Evolutionary conservation across 2,888 invertebrate species (phyloP).

Genomic region (Auanema sp.): DNA sequence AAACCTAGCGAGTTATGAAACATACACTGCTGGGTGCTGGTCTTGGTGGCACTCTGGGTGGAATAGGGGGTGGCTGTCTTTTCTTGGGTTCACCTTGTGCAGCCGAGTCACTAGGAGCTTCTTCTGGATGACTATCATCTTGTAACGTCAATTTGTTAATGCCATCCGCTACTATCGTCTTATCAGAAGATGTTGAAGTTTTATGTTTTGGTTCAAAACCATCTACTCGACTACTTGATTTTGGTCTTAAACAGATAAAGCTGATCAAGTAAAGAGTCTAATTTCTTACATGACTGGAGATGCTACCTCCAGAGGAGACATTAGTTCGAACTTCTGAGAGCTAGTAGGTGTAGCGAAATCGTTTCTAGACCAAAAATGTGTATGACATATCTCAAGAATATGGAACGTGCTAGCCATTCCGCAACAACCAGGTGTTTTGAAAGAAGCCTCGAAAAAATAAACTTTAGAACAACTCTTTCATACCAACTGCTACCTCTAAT

Average conservation of each 20-base stretch:
- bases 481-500: slow-evolving; percentile 70
- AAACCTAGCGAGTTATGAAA: too few species aligned
- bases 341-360: slow-evolving; percentile 20
- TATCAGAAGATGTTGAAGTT: not conserved
- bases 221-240: slow-evolving; percentile 20
- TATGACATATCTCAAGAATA: slow-evolving; percentile 95
- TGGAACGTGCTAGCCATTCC: slow-evolving; percentile 94
- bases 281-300: not conserved
- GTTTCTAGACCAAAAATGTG: slow-evolving; percentile 79
- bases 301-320: too few species aligned
- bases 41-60: too few species aligned
- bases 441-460: slow-evolving; percentile 33
- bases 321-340: too few species aligned
- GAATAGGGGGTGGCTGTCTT: too few species aligned
- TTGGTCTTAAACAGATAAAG: not conserved
- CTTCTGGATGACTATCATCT: slow-evolving; percentile 26
- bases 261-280: too few species aligned
- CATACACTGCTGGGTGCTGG: too few species aligned
- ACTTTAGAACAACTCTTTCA: not conserved
- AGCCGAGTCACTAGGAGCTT: too few species aligned
- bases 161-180: not conserved
- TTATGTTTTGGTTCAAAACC: not conserved
- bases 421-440: slow-evolving; percentile 77
- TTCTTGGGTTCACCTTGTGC: too few species aligned
- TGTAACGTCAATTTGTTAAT: slow-evolving; percentile 20